These are phyloP conservation scores for Melanostoma mellinum DNA, from an alignment of 2,888 invertebrate species.

Conservation along the genomic window DNA sequence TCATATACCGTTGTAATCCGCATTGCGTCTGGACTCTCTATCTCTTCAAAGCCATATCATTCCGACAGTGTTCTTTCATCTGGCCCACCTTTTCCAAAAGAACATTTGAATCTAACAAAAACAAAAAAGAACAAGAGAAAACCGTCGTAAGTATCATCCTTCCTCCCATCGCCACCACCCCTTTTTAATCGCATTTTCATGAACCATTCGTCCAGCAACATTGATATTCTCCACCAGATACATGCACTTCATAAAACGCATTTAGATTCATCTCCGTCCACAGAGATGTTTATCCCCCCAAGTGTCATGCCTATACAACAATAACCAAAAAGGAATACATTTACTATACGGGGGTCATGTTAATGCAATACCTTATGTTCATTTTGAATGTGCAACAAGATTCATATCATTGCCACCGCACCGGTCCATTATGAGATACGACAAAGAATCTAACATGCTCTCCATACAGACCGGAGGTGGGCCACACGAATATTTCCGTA, in stretches of 20 bases:
- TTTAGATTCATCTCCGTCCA: slow-evolving; percentile 55
- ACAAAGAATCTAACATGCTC: slow-evolving; percentile 62
- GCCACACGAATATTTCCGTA: slow-evolving; percentile 24
- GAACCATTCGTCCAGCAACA: slow-evolving; percentile 55
- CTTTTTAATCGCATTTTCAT: slow-evolving; percentile 62
- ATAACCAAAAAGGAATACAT: slow-evolving; percentile 15
- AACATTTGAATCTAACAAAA: neutral
- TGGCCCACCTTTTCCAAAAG: slow-evolving; percentile 1
- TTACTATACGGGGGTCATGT: slow-evolving; percentile 48
- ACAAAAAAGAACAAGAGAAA: neutral
- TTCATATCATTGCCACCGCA: slow-evolving; percentile 65
- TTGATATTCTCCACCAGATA: slow-evolving; percentile 55
- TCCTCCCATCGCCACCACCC: neutral
- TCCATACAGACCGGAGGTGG: slow-evolving; percentile 51
- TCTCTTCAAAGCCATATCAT: neutral
- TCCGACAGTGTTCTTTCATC: slow-evolving; percentile 9
- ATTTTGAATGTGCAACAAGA: slow-evolving; percentile 67
- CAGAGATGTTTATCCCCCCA: slow-evolving; percentile 49
- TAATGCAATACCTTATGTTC: slow-evolving; percentile 65
- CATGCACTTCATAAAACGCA: slow-evolving; percentile 66
- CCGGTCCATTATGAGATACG: slow-evolving; percentile 65
- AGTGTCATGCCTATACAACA: slow-evolving; percentile 24
- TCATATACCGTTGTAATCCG: neutral
- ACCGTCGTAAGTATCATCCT: neutral
- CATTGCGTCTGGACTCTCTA: neutral